A percentile compares a stretch with the other conserved stretches of the same genome.
Conservation (phyloP, 2,797 vertebrate species). For the Falco peregrinus region DNA sequence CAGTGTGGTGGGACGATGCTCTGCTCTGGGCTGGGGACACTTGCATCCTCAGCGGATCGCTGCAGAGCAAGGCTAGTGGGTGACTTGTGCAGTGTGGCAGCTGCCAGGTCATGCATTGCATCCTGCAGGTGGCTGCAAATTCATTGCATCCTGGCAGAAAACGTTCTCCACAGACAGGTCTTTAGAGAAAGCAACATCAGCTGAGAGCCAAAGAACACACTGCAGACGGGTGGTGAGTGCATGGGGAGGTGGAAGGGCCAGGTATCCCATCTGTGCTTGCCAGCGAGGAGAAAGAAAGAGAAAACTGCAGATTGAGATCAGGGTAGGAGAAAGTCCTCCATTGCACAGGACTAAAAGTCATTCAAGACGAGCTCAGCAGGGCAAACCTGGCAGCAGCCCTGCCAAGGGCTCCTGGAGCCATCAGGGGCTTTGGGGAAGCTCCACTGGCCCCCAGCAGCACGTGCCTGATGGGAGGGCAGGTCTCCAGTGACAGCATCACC, state of each 20-base stretch:
- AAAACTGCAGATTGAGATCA: not conserved
- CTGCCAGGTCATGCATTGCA: accelerated
- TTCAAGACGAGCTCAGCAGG: not conserved
- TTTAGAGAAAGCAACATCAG: not conserved
- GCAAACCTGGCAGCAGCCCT: not conserved
- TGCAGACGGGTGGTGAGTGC: not conserved
- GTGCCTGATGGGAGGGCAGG: not conserved
- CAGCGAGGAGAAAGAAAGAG: not conserved
- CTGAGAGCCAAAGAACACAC: not conserved
- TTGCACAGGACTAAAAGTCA: accelerated
- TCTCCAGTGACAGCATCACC: not conserved
- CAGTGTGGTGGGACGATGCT: not conserved
- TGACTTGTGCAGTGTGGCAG: accelerated
- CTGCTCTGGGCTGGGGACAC: not conserved
- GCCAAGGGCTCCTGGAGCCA: not conserved
- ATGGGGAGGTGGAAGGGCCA: not conserved
- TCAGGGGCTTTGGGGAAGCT: not conserved
- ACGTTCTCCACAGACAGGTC: not conserved
- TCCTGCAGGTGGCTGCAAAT: not conserved
- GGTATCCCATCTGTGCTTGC: accelerated
- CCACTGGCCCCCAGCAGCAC: accelerated
- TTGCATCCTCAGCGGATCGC: too few species aligned
- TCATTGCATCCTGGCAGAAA: not conserved
- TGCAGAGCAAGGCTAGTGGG: not conserved
- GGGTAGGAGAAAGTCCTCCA: not conserved